Evolutionary conservation across 2,888 invertebrate species (phyloP), one percentile per base, ranked within the genome.

Genomic region (Chironomus tentans): DNA sequence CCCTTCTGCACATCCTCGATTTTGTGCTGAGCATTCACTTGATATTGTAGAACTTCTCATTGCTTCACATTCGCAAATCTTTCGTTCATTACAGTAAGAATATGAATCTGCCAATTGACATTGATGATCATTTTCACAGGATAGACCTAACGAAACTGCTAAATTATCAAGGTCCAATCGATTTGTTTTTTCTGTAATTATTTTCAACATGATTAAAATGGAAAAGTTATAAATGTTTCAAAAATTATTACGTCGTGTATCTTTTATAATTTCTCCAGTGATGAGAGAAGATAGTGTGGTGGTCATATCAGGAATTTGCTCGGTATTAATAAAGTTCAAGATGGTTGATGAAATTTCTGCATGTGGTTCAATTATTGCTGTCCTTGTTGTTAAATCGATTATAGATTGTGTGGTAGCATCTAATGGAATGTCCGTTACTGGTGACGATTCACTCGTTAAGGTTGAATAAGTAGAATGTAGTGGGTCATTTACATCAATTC

Each of bases 81-180:
- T 82, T 2, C 79, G 79, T 28, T 78, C 73, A 87, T 85, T 84
- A 82, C 95, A 95, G 76, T 88, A 85, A 0, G 94, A 91, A 81
- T 90, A 86, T 0, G 91, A 87, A 85, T 95, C 95, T 6, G 94
- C 90, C 79, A 89, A 86, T 80, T 90, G 89, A 81, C 95, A 95
- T 83, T 95, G 93, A 47, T 89, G 84, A 82, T 94, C 91, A 24
- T 88, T 88, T 62, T 87, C 85, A 81, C 95, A 95, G 3, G 88
- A 84, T 80, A 92, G 87, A 6, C 95, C 95, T 50, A 95, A 85
- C 18, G 93, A 93, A 6, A 92, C 88, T 38, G 84, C 82, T 72
- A 83, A 84, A 77, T 82, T 80, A 2, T 83, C 83, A 3, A 84
- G 79, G 76, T 84, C 84, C 4, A 84, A 83, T 77, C 84, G 82